Evolutionary conservation across 2,113 vertebrate genomes (phyloP).

Genomic region (Trichechus manatus): DNA sequence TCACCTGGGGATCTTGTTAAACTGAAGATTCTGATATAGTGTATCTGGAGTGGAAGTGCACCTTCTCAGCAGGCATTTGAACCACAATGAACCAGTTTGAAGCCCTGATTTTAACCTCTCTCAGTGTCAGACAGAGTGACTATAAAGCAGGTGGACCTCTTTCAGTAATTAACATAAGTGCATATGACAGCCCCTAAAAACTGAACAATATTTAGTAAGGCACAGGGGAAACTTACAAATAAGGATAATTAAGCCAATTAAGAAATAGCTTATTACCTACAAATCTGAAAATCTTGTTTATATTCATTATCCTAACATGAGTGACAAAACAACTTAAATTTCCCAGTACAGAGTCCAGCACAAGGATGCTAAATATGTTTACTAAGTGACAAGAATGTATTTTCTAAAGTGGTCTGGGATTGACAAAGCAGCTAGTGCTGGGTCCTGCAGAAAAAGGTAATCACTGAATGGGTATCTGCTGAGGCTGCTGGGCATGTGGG

Average conservation of each 20-base stretch:
- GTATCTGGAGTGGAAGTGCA: too few relatives aligned
- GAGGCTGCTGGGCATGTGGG: too few relatives aligned
- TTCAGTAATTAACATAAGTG: not conserved
- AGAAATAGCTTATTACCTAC: slow-evolving; percentile 3
- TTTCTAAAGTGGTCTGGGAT: not conserved
- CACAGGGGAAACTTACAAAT: not conserved
- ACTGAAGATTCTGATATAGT: too few relatives aligned
- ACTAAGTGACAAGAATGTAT: not conserved
- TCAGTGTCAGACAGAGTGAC: slow-evolving; percentile 6
- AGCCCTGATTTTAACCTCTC: not conserved
- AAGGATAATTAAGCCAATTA: not conserved
- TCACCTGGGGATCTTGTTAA: too few relatives aligned
- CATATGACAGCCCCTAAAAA: not conserved
- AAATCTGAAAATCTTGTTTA: not conserved
- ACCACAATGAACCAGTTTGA: too few relatives aligned
- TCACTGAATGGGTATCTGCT: too few relatives aligned
- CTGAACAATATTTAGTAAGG: not conserved
- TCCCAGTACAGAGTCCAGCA: not conserved
- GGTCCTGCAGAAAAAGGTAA: not conserved
- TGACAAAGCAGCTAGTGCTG: not conserved
- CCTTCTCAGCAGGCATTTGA: too few relatives aligned
- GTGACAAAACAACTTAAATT: slow-evolving; percentile 17
- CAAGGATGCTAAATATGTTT: not conserved
- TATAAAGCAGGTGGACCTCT: not conserved
- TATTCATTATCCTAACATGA: not conserved